Base-by-base conservation (phyloP, 2,113 vertebrate genomes). In the Channa argus region DNA sequence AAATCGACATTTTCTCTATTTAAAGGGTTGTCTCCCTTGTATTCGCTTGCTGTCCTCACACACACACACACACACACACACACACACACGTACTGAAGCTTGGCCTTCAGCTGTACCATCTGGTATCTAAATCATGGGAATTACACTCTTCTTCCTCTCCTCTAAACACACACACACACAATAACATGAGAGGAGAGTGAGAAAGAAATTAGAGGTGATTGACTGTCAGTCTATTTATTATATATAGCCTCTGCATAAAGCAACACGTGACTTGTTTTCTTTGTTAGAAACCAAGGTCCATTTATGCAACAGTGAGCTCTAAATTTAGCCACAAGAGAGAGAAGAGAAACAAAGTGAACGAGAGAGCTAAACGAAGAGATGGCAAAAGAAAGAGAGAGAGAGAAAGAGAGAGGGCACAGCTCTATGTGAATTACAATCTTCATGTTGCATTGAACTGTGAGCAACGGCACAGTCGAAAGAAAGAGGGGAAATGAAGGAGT, bases 251-350 rank as follows among this genome's bases (percentile, higher is more conserved):
- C 91, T 89, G 92, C 91, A 84, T 91, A 79, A 88, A 91, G 93
- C 92, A 91, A 90, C 69, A 55, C 70, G 75, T 85, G 82, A 89
- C 72, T 63, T 84, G 66, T 58, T 53, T 47, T 62, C 85, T 83
- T 71, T 84, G 71, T 89, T 80, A 80, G 86, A 92, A 92, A 95
- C 95, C 94, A 88, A 94, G 95, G 93, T 92, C 93, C 94, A 95
- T 94, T 94, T 93, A 97, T 86, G 93, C 93, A 96, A 95, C 96
- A 94, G 95, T 94, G 95, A 97, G 95, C 95, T 95, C 95, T 96
- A 96, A 94, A 93, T 94, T 95, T 96, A 95, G 94, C 95, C 94
- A 96, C 95, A 88, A 94, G 76, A 84, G 79, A 47, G 66, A 52
- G 65, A 62, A 82, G 80, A 85, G 50, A 80, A 82, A 86, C 63